Evolutionary conservation across 2,797 vertebrate genomes (phyloP).

Genomic region (Chloroceryle amazona): DNA sequence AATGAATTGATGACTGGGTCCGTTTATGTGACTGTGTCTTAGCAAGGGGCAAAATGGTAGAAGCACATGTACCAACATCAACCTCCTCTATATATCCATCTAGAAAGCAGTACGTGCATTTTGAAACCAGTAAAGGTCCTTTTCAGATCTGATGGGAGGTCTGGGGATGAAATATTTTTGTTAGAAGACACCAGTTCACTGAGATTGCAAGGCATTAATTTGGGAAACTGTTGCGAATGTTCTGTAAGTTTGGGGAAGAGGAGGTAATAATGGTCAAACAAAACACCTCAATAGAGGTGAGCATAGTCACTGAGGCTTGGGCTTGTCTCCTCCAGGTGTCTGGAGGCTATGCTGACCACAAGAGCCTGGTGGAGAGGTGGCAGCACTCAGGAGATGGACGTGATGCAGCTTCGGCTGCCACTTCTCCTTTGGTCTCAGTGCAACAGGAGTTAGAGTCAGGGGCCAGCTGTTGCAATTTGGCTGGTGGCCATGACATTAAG

Average conservation of each 20-base stretch:
- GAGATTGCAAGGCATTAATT: neutral
- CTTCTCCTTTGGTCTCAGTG: neutral
- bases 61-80: neutral
- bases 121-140: neutral
- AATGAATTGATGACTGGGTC: neutral
- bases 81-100: neutral
- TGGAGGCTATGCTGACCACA: neutral
- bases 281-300: too few relatives aligned
- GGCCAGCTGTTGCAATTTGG: neutral
- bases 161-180: neutral
- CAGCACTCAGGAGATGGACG: neutral
- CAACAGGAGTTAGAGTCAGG: neutral
- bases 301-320: neutral
- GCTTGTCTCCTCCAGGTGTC: neutral
- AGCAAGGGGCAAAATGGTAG: neutral
- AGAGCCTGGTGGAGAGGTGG: neutral
- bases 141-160: neutral
- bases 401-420: neutral
- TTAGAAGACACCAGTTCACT: neutral
- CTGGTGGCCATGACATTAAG: neutral
- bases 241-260: neutral
- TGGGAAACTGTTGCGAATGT: neutral
- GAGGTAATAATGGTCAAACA: neutral
- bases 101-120: neutral
- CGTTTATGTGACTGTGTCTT: neutral